Evolutionary conservation across 2,113 vertebrate genomes (phyloP), one percentile per base, ranked within the genome.

Genomic region (Labeo catla): DNA sequence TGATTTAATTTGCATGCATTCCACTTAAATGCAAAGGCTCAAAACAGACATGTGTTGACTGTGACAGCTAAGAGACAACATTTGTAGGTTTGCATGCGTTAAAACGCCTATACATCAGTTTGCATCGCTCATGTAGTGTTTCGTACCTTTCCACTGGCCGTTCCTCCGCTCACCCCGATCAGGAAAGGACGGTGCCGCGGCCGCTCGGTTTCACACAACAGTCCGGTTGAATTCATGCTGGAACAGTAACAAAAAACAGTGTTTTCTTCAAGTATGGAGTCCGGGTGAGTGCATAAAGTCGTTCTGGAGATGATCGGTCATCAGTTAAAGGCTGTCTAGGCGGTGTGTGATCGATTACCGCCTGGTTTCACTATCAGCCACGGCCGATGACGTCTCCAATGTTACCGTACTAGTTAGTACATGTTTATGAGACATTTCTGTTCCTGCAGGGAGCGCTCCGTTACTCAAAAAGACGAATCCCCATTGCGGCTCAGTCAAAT

Each of bases 111-210:
- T 21, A 16, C 16, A 72, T 45, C 16, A 2, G 49, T 52, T 23
- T 36, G 13, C 74, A 13, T 23, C 43, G 23, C 13, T 45, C 23
- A 54, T 43, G 19, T 11, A 59, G 19, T 16, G 34, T 83, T 5
- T 21, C 11, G 49, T 86, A 98, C 97, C 96, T 99, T 98, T 28
- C 97, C 97, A 87, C 97, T 97, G 72, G 97, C 97, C 0, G 97
- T 98, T 90, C 97, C 97, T 73, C 97, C 97, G 91, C 97, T 98
- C 49, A 98, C 97, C 0, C 97, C 97, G 81, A 99, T 98, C 0
- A 99, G 91, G 90, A 97, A 98, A 0, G 97, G 97, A 10, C 92
- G 91, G 43, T 96, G 96, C n/a, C 91, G 95, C 8, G 96, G 94
- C 15, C 95, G 95, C 65, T 96, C 96, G 0, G 88, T 76, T 34